Evolutionary conservation across 2,797 vertebrate species (phyloP), one percentile per base, ranked within the genome.

Genomic region (Alauda arvensis): DNA sequence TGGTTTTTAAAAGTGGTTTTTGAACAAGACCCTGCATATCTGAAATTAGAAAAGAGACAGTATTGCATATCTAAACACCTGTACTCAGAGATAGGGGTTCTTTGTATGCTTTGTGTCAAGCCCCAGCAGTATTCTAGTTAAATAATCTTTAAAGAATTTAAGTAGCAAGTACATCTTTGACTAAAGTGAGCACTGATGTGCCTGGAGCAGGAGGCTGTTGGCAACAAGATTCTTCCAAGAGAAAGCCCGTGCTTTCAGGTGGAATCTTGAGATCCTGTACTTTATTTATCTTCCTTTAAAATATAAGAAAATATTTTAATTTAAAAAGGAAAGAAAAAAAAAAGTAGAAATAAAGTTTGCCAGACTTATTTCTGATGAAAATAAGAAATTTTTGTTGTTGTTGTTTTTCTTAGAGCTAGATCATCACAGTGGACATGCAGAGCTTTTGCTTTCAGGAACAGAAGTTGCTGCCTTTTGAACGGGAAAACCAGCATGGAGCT

Each of bases 211-310:
- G 53, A 86, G 18, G 39, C 57, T 68, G 14, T 28, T 62, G 21
- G 23, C 33, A 83, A 60, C 26, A 28, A n/a, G 15, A 59, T 14
- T 48, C 43, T 71, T 61, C 29, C 16, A 70, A 33, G 46, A 83
- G 10, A 49, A 74, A 75, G 65, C 8, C 31, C 9, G 2, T 23
- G n/a, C 18, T 34, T 45, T 79, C 42, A 63, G 31, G 10, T 66
- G 19, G 25, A 52, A 67, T 34, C 39, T 43, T n/a, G 8, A 65
- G 3, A 51, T 93, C 43, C 43, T 68, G 4, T 16, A 79, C 52
- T 48, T 69, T 92, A 75, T 80, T 89, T 83, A 72, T 70, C 60
- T 70, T 72, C 29, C 53, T 88, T 74, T 60, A 60, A 85, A 91
- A 63, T 69, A 66, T 1, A 63, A 55, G 4, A 26, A 75, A 43